Percentiles rank a stretch among this genome's conserved stretches.
phyloP scores from a whole-genome alignment of 2,797 vertebrate genomes.

The Acanthurus lineatus region DNA sequence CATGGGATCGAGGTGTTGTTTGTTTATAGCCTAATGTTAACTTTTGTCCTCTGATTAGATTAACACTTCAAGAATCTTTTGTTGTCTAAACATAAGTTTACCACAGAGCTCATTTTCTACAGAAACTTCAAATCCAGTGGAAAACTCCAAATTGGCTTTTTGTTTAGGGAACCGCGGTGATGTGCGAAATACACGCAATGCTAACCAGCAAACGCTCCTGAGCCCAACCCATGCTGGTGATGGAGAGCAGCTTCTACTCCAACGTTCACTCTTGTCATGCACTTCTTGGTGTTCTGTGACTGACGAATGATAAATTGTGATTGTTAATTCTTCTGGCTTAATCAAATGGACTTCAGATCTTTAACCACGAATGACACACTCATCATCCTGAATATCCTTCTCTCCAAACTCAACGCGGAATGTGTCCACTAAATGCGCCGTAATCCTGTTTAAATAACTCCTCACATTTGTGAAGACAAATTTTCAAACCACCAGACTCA shows the following conservation, averaged over 20 bases:
- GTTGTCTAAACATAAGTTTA: too few relatives aligned
- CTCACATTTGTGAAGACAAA: slow-evolving; percentile 17
- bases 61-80: too few relatives aligned
- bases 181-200: too few relatives aligned
- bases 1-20: too few relatives aligned
- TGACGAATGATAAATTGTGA: slow-evolving; percentile 1
- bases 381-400: not conserved
- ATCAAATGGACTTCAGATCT: slow-evolving; percentile 7
- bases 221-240: not conserved
- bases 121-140: too few relatives aligned
- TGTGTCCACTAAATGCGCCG: slow-evolving; percentile 10
- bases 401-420: slow-evolving; percentile 20
- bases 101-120: too few relatives aligned
- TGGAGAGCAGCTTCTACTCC: not conserved
- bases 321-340: slow-evolving; percentile 9
- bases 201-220: too few relatives aligned
- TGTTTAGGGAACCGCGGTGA: too few relatives aligned
- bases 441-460: slow-evolving; percentile 30
- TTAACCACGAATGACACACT: slow-evolving; percentile 8
- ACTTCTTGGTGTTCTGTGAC: slow-evolving; percentile 16
- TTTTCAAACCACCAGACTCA: slow-evolving; percentile 24
- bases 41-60: too few relatives aligned
- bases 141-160: too few relatives aligned
- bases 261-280: not conserved
- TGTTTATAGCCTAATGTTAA: too few relatives aligned